Percentiles rank a stretch among this genome's conserved stretches.
Evolutionary conservation across 2,888 invertebrate genomes (phyloP).

Genomic region (Phyllotreta striolata): DNA sequence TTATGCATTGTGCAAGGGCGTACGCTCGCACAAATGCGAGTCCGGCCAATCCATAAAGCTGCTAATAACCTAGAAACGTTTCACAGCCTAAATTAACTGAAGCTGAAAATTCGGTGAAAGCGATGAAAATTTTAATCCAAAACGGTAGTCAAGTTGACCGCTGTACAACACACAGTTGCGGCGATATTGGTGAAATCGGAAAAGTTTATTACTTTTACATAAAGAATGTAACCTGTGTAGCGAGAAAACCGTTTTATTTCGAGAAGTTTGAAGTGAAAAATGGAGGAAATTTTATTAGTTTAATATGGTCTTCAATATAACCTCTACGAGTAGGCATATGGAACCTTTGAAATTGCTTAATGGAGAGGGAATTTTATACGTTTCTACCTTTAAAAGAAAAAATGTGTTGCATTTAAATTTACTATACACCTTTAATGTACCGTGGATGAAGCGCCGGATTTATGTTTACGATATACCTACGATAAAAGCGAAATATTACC

Average conservation of each 20-base stretch:
- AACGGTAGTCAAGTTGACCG: too few relatives aligned
- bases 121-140: conserved; percentile 12
- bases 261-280: too few relatives aligned
- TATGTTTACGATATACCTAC: conserved; percentile 4
- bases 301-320: conserved; percentile 5
- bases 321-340: conserved; percentile 17
- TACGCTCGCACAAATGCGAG: neutral
- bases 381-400: conserved; percentile 26
- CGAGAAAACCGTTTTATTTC: too few relatives aligned
- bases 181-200: too few relatives aligned
- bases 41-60: conserved; percentile 4
- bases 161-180: too few relatives aligned
- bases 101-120: conserved; percentile 22
- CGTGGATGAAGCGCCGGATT: conserved; percentile 6
- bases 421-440: conserved; percentile 27
- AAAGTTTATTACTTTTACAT: too few relatives aligned
- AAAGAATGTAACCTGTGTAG: too few relatives aligned
- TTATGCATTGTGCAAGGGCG: too few relatives aligned
- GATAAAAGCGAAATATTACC: conserved; percentile 16
- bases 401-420: conserved; percentile 19
- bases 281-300: too few relatives aligned
- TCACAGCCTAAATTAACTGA: conserved; percentile 16
- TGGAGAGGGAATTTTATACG: conserved; percentile 28
- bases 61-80: conserved; percentile 23
- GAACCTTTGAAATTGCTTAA: conserved; percentile 22